Conservation (phyloP, 2,888 invertebrate genomes). For the Agonopterix subpropinquella region DNA sequence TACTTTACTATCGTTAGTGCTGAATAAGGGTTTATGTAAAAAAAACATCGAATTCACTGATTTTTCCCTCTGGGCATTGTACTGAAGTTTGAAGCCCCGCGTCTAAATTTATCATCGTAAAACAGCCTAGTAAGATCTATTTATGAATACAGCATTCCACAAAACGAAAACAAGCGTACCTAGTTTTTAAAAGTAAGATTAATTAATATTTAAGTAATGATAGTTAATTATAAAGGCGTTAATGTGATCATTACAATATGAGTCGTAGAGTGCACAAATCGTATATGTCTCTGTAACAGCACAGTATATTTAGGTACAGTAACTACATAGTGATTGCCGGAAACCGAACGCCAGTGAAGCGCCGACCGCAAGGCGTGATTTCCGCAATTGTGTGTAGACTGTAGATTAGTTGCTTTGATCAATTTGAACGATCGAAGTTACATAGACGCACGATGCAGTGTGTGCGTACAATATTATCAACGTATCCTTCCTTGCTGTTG, state of each 20-base stretch:
- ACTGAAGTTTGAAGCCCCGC: slow-evolving; percentile 61
- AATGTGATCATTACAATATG: slow-evolving; percentile 68
- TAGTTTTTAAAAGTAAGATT: slow-evolving; percentile 49
- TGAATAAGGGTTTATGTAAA: slow-evolving; percentile 51
- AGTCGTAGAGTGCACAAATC: slow-evolving; percentile 70
- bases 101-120: slow-evolving; percentile 35
- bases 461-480: too few species aligned
- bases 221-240: slow-evolving; percentile 64
- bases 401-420: too few species aligned
- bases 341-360: too few species aligned
- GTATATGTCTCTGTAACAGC: slow-evolving; percentile 45
- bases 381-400: too few species aligned
- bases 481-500: too few species aligned
- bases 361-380: too few species aligned
- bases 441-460: too few species aligned
- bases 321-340: too few species aligned
- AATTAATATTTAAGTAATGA: slow-evolving; percentile 42
- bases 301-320: too few species aligned
- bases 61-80: slow-evolving; percentile 53
- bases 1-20: slow-evolving; percentile 51
- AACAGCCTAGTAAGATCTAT: slow-evolving; percentile 54
- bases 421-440: too few species aligned
- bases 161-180: slow-evolving; percentile 58
- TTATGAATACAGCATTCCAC: slow-evolving; percentile 71
- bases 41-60: slow-evolving; percentile 65